Evolutionary conservation across 2,888 invertebrate species (phyloP), one percentile per base, ranked within the genome.

Genomic region (Orthosia incerta): DNA sequence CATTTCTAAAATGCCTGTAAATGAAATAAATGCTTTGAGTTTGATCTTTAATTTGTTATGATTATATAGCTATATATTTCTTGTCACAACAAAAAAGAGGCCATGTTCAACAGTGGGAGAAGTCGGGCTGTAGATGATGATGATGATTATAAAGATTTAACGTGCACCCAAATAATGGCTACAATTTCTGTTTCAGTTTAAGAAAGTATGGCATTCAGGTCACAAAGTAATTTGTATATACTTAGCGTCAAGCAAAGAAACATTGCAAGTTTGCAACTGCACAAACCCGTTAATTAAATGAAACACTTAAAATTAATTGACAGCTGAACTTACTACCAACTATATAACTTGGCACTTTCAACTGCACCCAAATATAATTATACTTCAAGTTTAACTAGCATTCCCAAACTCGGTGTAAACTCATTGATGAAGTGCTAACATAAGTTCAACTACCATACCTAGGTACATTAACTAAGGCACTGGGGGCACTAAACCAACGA

Each of bases 401-500:
- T 48, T 55, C n/a, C 53, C 20, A 55, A 74, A 74, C n/a, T 76
- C 60, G 12, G 23, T 50, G 63, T 65, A 39, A 80, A 74, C 55
- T n/a, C 46, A 55, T 80, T 65, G 74, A 77, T 74, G 74, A 80
- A 77, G 74, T 73, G 55, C 74, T 74, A 80, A 76, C 74, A 65
- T 23, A 63, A 60, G 60, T 80, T 64, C 48, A 18, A 7, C 60
- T 53, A 7, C 60, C 48, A 53, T 26, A 59, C 50, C 12, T 59
- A 20, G 15, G 16, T 60, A n/a, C n/a, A 65, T 50, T 65, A 31
- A 53, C 59, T 26, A 13, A 59, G n/a, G 78, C n/a, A 57, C 57
- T 50, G 11, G 18, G 39, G 23, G 13, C 48, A 39, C 74, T 59
- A 53, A 78, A 78, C 51, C 15, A 70, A 70, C 31, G 5, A 12